These are phyloP conservation scores for Nomada fabriciana DNA, from an alignment of 2,888 invertebrate species.

Conservation along the genomic window DNA sequence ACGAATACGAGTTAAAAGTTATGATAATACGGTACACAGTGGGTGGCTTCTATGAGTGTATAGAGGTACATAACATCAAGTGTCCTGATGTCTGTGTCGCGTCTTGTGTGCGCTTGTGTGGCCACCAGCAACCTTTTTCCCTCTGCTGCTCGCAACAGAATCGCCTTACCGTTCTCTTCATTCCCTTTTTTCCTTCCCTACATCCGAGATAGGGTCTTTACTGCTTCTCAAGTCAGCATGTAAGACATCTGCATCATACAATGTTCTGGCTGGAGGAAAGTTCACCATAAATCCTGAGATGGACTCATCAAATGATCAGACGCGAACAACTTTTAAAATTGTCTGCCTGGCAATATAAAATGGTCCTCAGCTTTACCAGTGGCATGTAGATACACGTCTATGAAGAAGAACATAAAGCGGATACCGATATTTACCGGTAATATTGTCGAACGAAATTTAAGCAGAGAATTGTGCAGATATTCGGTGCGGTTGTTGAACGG, in stretches of 20 bases:
- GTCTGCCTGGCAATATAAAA: neutral
- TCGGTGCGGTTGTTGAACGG: no score
- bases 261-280: neutral
- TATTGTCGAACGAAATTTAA: no score
- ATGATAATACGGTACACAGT: constrained; percentile 72
- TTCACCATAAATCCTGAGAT: neutral
- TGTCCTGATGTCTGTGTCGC: constrained; percentile 38
- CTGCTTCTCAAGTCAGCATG: neutral
- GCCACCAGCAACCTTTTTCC: constrained; percentile 32
- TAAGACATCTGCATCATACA: constrained; percentile 2
- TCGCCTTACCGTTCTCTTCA: constrained; percentile 11
- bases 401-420: neutral
- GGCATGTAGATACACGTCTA: neutral
- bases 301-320: neutral
- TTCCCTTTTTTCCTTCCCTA: constrained; percentile 13
- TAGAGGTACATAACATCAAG: constrained; percentile 56
- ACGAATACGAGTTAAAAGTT: constrained; percentile 73
- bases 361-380: neutral
- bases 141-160: constrained; percentile 25
- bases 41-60: constrained; percentile 44
- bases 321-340: neutral
- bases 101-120: constrained; percentile 19
- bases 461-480: no score
- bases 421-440: no score
- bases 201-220: constrained; percentile 22